Evolutionary conservation across 2,113 vertebrate genomes (phyloP), one percentile per base, ranked within the genome.

Genomic region (Podiceps cristatus): DNA sequence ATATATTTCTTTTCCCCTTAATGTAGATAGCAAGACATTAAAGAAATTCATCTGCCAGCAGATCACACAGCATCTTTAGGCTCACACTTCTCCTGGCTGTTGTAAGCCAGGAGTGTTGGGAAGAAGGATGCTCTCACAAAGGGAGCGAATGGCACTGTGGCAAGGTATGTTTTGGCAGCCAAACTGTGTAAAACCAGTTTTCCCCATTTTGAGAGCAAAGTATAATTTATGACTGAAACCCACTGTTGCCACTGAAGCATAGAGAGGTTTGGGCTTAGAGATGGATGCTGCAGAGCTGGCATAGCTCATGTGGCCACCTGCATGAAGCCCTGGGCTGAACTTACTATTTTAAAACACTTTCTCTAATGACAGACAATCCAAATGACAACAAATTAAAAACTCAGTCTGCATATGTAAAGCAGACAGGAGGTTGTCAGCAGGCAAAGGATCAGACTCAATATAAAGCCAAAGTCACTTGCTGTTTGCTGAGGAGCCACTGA

Each of bases 391-490:
- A 86, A 66, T 40, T 47, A 25, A 50, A 75, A 40, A 86, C 27
- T 49, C 9, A 13, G 62, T 14, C 47, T 74, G n/a, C 2, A 2
- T n/a, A 2, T 0, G 0, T 55, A 28, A 44, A 66, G 28, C 50
- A 69, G n/a, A 18, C 0, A 0, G 1, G 27, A 40, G 8, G 6
- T 29, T 25, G 13, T 44, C 42, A 44, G 47, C 11, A 3, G 24
- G 33, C 10, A 1, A 71, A 75, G 29, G 24, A n/a, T 68, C 37
- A 44, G 42, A 25, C 52, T 86, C 64, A 63, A 80, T 86, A 40
- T 37, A 74, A 72, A 66, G 28, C 40, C 53, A 52, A 53, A 63
- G 62, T 74, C 47, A 55, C 0, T 1, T 79, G 47, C 13, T 6
- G 1, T 62, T 86, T 33, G 15, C 22, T 40, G 68, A 80, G 52